Base-by-base conservation (phyloP, 2,113 vertebrate species). In the Caranx melampygus region DNA sequence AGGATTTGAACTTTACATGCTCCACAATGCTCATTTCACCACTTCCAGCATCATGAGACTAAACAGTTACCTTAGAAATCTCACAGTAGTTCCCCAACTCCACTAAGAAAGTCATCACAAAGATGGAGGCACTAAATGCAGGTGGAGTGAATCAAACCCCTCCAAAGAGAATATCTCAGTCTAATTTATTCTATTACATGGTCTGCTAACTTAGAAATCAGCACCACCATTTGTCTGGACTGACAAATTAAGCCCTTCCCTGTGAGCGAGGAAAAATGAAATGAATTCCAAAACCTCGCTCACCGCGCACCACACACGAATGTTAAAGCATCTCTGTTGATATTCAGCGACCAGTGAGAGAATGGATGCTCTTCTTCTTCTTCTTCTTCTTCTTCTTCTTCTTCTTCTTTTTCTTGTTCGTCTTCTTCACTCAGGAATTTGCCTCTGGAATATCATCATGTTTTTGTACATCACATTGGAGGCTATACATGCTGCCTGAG, bases 131-230 rank as follows among this genome's bases (percentile, higher is more conserved):
- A 66, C 52, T 12, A n/a, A 33, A 64, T 20, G 31, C 52, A 52
- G 62, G 61, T 71, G 68, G 60, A 90, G 79, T 70, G 65, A 82
- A 84, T 87, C 64, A 72, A 75, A 87, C 79, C 52, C 52, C 74
- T 79, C 58, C 42, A 16, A 67, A 60, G 61, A 81, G 58, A 88
- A 63, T 52, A 85, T 81, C 64, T 62, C 72, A 74, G 55, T 77
- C 40, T 68, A 89, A 91, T 69, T 78, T 81, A 87, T 84, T 88
- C 78, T 47, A 90, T 89, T 87, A 91, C 71, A 91, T 70, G 83
- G 75, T 88, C 85, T 63, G n/a, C 78, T 78, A 78, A 85, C 55
- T 89, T 76, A 66, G 68, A 84, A 81, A 88, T 87, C 31, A 16
- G 40, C 67, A 51, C 72, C 77, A 40, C 45, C 66, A 40, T 83